Evolutionary conservation across 1,140 invertebrate genomes (phyloP).

Genomic region (Orchestia grillus): DNA sequence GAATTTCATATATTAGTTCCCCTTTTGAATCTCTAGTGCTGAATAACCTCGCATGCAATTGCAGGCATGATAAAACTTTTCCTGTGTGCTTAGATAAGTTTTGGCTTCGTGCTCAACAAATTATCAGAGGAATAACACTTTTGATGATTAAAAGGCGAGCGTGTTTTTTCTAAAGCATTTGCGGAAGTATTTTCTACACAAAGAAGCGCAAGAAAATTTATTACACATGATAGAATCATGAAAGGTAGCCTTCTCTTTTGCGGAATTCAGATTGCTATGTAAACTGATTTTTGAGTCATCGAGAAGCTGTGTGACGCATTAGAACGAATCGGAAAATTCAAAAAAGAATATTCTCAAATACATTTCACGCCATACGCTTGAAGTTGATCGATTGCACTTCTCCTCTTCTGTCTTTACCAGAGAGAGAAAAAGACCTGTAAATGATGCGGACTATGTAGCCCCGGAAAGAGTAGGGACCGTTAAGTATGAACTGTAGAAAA

Average conservation of each 20-base stretch:
- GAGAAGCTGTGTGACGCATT: neutral
- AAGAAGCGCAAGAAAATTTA: neutral
- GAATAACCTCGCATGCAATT: neutral
- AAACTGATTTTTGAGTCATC: neutral
- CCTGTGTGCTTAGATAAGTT: neutral
- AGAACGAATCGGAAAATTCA: neutral
- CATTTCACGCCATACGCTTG: too few relatives aligned
- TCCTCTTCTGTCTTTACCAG: too few relatives aligned
- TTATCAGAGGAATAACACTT: neutral
- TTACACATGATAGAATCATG: neutral
- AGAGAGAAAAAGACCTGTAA: too few relatives aligned
- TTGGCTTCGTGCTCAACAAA: neutral
- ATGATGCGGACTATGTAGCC: too few relatives aligned
- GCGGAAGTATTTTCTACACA: neutral
- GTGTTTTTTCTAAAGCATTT: neutral
- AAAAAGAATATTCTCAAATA: neutral
- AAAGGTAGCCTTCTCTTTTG: neutral
- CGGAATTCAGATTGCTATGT: neutral
- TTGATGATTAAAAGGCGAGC: neutral
- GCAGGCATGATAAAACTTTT: neutral
- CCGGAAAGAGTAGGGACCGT: too few relatives aligned
- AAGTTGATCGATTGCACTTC: too few relatives aligned
- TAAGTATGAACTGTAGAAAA: too few relatives aligned
- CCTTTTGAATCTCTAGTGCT: neutral
- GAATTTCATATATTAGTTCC: neutral